Evolutionary conservation across 2,113 vertebrate genomes (phyloP).

Genomic region (Ciconia maguari): DNA sequence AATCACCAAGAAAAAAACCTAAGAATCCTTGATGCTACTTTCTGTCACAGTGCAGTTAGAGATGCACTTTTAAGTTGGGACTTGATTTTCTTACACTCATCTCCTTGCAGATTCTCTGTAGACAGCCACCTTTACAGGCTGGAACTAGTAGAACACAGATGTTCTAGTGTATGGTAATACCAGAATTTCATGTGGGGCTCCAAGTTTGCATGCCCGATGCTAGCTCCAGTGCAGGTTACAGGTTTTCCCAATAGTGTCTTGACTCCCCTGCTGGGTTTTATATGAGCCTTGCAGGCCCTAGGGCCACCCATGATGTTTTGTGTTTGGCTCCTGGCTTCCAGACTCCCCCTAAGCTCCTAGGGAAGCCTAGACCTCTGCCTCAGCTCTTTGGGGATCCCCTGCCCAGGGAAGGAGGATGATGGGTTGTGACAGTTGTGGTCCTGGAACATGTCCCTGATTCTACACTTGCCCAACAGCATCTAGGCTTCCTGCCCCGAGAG

Average conservation of each 20-base stretch:
- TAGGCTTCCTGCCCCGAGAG: neutral
- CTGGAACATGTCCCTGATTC: neutral
- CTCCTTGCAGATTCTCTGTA: neutral
- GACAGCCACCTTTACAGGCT: neutral
- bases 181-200: neutral
- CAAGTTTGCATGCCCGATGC: neutral
- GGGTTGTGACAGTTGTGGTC: neutral
- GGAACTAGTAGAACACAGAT: neutral
- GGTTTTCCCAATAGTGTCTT: neutral
- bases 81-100: neutral
- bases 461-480: neutral
- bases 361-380: neutral
- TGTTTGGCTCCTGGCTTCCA: neutral
- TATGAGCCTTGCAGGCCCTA: neutral
- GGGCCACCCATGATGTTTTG: neutral
- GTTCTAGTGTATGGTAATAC: neutral
- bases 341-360: neutral
- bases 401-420: neutral
- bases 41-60: neutral
- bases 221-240: no score
- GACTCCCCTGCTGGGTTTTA: neutral
- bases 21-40: neutral
- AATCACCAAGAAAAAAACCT: neutral
- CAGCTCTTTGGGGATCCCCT: neutral
- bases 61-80: neutral